phyloP scores from a whole-genome alignment of 2,113 vertebrate genomes.

The Trogon surrucura region DNA sequence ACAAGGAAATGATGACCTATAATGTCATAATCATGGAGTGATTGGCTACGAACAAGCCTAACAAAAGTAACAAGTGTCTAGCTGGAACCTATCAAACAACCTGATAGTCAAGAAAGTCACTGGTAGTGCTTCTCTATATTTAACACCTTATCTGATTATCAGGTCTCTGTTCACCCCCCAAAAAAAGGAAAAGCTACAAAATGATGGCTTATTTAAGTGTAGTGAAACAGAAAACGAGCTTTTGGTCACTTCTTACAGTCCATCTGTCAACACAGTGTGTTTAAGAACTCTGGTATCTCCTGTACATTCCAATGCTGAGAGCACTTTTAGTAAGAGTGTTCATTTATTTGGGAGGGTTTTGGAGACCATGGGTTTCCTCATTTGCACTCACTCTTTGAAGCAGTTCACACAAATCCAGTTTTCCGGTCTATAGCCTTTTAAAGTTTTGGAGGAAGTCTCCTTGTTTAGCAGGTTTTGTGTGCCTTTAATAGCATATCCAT shows the following conservation, averaged over 20 bases:
- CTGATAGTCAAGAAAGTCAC: neutral
- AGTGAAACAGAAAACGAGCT: neutral
- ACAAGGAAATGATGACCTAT: neutral
- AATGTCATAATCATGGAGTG: neutral
- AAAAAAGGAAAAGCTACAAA: neutral
- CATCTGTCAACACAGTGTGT: neutral
- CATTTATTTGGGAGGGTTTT: neutral
- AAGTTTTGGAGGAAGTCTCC: neutral
- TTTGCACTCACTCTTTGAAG: neutral
- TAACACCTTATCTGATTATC: neutral
- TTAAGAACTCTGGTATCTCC: neutral
- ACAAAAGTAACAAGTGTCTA: neutral
- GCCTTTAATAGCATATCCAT: neutral
- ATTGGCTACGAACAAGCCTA: neutral
- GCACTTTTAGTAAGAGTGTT: neutral
- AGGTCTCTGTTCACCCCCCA: neutral
- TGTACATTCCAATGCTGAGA: neutral
- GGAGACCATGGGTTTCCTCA: neutral
- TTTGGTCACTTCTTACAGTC: neutral
- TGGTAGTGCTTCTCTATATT: neutral
- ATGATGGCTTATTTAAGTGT: neutral
- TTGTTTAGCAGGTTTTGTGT: neutral
- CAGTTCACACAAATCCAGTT: neutral
- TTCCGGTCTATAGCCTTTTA: neutral
- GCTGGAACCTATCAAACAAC: neutral